Conservation (phyloP, 2,113 vertebrate genomes). For the Manacus vitellinus region DNA sequence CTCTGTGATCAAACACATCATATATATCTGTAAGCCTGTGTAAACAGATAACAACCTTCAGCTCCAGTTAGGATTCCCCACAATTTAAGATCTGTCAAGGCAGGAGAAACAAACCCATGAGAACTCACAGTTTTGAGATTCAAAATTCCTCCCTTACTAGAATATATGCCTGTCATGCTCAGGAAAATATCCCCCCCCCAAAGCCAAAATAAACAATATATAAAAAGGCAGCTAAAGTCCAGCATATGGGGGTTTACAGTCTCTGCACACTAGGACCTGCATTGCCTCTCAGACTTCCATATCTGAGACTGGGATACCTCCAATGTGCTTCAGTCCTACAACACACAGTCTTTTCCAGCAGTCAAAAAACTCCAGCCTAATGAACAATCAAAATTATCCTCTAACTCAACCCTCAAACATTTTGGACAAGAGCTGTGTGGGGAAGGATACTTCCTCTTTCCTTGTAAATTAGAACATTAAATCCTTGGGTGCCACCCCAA, state of each 20-base stretch:
- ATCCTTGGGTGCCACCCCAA: background rate
- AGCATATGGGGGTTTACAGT: background rate
- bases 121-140: background rate
- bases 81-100: constrained; percentile 7
- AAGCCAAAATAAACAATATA: background rate
- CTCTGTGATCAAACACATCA: constrained; percentile 19
- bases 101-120: constrained; percentile 6
- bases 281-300: background rate
- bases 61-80: background rate
- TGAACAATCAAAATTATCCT: background rate
- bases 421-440: background rate
- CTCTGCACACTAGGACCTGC: background rate
- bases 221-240: background rate
- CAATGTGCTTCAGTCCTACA: background rate
- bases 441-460: background rate
- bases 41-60: constrained; percentile 30
- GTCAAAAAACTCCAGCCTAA: background rate
- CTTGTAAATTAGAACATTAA: background rate
- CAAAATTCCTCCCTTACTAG: background rate
- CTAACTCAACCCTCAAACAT: background rate
- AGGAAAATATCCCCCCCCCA: background rate
- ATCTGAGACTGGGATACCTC: accelerated
- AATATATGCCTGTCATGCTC: background rate
- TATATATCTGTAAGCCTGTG: background rate
- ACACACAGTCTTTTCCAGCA: background rate